A percentile compares a stretch with the other conserved stretches of the same genome.
Evolutionary conservation across 2,888 invertebrate species (phyloP).

Genomic region (Conops quadrifasciatus): DNA sequence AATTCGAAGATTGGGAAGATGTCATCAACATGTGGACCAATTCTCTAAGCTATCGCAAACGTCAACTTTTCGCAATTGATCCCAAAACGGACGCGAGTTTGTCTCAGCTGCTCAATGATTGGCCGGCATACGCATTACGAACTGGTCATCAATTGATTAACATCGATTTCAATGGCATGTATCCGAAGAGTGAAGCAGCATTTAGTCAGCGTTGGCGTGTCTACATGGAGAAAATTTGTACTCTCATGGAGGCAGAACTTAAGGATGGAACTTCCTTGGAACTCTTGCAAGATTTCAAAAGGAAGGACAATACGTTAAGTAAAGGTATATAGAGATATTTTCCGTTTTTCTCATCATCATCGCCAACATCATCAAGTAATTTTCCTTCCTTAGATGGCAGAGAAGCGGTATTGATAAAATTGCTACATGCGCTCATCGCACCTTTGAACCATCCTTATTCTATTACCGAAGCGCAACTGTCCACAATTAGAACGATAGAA

Average conservation of each 20-base stretch:
- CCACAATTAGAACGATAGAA: conserved; percentile 27
- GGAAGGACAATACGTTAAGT: not conserved
- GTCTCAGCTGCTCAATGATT: conserved; percentile 28
- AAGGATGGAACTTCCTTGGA: conserved; percentile 32
- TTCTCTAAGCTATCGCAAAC: conserved; percentile 16
- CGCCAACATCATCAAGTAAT: not conserved
- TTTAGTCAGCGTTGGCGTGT: conserved; percentile 35
- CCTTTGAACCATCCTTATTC: conserved; percentile 26
- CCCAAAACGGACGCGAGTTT: conserved; percentile 15
- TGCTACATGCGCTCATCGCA: conserved; percentile 36
- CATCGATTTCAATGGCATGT: conserved; percentile 30
- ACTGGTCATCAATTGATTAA: conserved; percentile 33
- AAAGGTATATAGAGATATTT: conserved; percentile 27
- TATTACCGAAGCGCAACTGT: conserved; percentile 35
- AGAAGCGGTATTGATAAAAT: conserved; percentile 28
- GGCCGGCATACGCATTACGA: conserved; percentile 36
- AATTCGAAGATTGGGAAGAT: conserved; percentile 37
- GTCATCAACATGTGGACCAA: conserved; percentile 36
- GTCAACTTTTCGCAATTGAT: conserved; percentile 24
- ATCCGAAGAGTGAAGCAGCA: conserved; percentile 21
- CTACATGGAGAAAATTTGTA: conserved; percentile 32
- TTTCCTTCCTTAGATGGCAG: conserved; percentile 30
- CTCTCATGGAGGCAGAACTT: conserved; percentile 32
- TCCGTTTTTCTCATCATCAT: not conserved
- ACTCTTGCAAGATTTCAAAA: conserved; percentile 27